Percentiles rank a stretch among this genome's conserved stretches.
Conservation (phyloP, 2,113 vertebrate genomes). For the Picathartes gymnocephalus region DNA sequence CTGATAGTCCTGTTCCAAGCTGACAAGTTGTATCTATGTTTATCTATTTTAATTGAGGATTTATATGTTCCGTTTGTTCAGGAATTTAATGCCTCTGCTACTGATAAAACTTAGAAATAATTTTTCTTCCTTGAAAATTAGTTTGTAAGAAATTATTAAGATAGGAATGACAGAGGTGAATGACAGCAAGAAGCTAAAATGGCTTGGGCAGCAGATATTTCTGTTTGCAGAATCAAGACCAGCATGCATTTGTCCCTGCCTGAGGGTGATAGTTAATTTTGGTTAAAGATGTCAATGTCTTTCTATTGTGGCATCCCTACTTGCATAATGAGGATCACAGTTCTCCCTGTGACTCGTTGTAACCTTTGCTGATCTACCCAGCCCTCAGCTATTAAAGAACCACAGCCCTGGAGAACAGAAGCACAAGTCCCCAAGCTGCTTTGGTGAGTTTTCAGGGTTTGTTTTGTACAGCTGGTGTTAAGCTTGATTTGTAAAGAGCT, state of each 20-base stretch:
- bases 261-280: not conserved
- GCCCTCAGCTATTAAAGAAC: not conserved
- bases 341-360: not conserved
- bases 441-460: not conserved
- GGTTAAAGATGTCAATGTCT: not conserved
- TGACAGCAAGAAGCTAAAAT: not conserved
- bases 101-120: not conserved
- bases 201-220: not conserved
- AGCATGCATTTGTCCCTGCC: not conserved
- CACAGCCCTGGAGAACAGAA: not conserved
- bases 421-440: not conserved
- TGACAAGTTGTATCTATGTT: not conserved
- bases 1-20: not conserved
- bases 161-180: not conserved
- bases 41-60: not conserved
- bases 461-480: not conserved
- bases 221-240: not conserved
- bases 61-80: not conserved
- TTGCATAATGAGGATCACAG: accelerated
- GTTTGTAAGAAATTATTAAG: not conserved
- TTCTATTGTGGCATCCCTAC: not conserved
- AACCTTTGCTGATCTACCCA: not conserved
- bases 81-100: not conserved
- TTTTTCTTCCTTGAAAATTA: not conserved
- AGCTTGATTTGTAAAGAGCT: not conserved